Percentiles rank a stretch among this genome's conserved stretches.
Evolutionary conservation across 2,113 vertebrate genomes (phyloP).

Genomic region (Cardinalis cardinalis): DNA sequence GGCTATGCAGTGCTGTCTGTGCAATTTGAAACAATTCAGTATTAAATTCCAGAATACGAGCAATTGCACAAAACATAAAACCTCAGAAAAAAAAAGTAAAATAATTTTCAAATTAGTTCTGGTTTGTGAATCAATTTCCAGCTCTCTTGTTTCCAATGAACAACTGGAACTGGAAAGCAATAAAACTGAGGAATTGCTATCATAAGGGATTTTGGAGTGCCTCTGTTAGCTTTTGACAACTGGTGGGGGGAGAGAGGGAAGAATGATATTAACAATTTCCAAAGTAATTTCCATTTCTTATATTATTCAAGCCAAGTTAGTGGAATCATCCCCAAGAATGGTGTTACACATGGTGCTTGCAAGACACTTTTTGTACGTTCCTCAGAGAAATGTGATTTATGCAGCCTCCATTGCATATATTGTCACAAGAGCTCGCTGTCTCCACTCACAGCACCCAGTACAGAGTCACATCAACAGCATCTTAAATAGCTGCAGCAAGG

Average conservation of each 20-base stretch:
- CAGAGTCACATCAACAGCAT: neutral
- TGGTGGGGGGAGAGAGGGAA: neutral
- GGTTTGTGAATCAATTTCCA: slow-evolving; percentile 22
- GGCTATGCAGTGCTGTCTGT: neutral
- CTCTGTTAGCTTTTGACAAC: neutral
- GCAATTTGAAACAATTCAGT: neutral
- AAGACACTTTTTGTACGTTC: neutral
- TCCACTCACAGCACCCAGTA: neutral
- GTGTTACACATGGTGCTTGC: fast-evolving
- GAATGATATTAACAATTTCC: neutral
- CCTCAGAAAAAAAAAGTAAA: neutral
- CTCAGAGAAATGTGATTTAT: neutral
- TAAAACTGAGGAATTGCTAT: neutral
- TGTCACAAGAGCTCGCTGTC: neutral
- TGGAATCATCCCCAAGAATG: neutral
- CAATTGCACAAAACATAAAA: neutral
- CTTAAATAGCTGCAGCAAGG: neutral
- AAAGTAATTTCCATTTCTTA: neutral
- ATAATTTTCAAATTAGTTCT: slow-evolving; percentile 32
- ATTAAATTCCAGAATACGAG: slow-evolving; percentile 11
- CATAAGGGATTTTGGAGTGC: neutral
- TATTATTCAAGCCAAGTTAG: neutral
- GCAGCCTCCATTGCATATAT: fast-evolving
- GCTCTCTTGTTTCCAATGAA: slow-evolving; percentile 22
- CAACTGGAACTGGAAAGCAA: slow-evolving; percentile 10